A percentile compares a stretch with the other conserved stretches of the same genome.
Conservation (phyloP, 2,113 vertebrate genomes). For the Sander lucioperca region DNA sequence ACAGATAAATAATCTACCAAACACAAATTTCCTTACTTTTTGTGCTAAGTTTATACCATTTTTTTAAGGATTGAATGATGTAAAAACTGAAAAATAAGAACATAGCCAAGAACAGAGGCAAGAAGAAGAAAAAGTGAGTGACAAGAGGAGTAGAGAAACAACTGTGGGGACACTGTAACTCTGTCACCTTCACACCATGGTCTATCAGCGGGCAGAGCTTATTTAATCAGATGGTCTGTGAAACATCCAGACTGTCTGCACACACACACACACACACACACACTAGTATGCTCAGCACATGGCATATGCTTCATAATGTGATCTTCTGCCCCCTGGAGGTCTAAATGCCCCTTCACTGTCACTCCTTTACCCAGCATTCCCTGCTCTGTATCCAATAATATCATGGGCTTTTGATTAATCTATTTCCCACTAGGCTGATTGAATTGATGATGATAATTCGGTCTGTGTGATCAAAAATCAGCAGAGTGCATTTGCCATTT, state of each 20-base stretch:
- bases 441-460: conserved; percentile 57
- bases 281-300: conserved; percentile 20
- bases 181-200: conserved; percentile 61
- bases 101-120: not conserved
- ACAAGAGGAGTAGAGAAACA: conserved; percentile 27
- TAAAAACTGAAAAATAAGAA: not conserved
- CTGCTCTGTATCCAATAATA: conserved; percentile 58
- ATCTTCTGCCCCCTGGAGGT: conserved; percentile 56
- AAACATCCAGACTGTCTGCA: conserved; percentile 65
- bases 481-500: conserved; percentile 58
- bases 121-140: conserved; percentile 9
- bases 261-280: conserved; percentile 6
- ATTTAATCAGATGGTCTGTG: conserved; percentile 67
- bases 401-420: conserved; percentile 58
- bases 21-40: too few relatives aligned
- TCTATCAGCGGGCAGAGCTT: conserved; percentile 45
- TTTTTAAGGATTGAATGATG: not conserved
- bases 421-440: conserved; percentile 47
- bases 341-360: conserved; percentile 48
- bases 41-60: too few relatives aligned
- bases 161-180: conserved; percentile 38
- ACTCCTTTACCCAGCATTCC: conserved; percentile 44
- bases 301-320: conserved; percentile 69
- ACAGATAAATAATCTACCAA: too few relatives aligned
- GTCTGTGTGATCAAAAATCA: conserved; percentile 53